These are phyloP conservation scores for Tetrax tetrax DNA, from an alignment of 2,113 vertebrate species.

Conservation along the genomic window DNA sequence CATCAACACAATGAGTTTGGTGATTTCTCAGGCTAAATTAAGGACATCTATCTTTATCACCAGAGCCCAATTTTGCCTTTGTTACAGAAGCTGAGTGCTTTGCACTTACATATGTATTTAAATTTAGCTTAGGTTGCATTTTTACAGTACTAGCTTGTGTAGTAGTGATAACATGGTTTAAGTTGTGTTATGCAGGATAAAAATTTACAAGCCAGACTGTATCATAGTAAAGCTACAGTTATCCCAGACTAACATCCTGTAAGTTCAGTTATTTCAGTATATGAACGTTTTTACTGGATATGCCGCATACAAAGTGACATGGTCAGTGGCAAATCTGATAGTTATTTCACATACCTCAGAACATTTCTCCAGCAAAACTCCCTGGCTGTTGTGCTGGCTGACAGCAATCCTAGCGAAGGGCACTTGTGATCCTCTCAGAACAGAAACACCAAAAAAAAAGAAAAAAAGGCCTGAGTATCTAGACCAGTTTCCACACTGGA, in stretches of 20 bases:
- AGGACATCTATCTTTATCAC: slow-evolving; percentile 5
- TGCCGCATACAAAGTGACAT: not conserved
- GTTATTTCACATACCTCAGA: not conserved
- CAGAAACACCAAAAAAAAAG: not conserved
- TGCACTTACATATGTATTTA: slow-evolving; percentile 11
- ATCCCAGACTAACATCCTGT: not conserved
- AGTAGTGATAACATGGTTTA: not conserved
- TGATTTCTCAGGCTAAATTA: slow-evolving; percentile 50
- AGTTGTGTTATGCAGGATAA: not conserved
- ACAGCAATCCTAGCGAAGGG: not conserved
- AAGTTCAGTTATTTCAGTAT: not conserved
- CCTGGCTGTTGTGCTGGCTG: not conserved
- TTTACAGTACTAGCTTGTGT: not conserved
- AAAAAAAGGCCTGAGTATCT: not conserved
- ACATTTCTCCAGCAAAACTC: not conserved
- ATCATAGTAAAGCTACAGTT: not conserved
- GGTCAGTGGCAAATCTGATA: not conserved
- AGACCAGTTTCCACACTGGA: not conserved
- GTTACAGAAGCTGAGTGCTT: slow-evolving; percentile 28
- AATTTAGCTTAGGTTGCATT: slow-evolving; percentile 57
- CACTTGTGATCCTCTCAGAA: not conserved
- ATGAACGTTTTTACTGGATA: not conserved
- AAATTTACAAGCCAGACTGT: not conserved
- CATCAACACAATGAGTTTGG: slow-evolving; percentile 37
- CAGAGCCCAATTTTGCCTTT: slow-evolving; percentile 31